Evolutionary conservation across 2,113 vertebrate species (phyloP).

Genomic region (Callithrix jacchus): DNA sequence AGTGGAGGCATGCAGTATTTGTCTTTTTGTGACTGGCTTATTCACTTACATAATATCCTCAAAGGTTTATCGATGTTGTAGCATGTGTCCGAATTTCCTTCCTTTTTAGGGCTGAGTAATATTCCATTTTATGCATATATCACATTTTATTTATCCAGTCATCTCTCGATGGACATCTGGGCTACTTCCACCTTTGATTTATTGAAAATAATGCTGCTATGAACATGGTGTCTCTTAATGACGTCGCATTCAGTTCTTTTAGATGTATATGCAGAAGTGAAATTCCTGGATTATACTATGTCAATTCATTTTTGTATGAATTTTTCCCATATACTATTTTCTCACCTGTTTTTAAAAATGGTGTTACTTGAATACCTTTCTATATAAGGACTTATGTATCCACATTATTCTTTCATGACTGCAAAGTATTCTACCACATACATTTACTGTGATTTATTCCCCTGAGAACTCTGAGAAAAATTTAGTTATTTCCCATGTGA

Average conservation of each 20-base stretch:
- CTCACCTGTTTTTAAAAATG: neutral
- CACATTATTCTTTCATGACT: neutral
- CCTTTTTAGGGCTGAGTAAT: neutral
- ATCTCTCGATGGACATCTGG: neutral
- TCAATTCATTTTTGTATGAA: neutral
- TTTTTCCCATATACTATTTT: neutral
- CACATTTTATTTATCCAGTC: neutral
- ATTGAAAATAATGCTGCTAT: neutral
- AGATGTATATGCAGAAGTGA: neutral
- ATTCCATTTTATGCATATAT: neutral
- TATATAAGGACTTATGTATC: neutral
- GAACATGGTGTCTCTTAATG: neutral
- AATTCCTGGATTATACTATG: neutral
- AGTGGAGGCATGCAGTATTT: neutral
- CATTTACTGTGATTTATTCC: neutral
- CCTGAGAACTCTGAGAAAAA: neutral
- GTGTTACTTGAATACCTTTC: neutral
- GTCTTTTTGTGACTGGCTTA: neutral
- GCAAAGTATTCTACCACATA: neutral
- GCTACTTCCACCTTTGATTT: neutral
- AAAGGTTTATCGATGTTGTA: neutral
- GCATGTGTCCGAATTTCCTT: neutral
- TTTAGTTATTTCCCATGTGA: neutral
- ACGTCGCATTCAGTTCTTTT: neutral
- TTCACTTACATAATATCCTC: neutral